Percentiles rank a stretch among this genome's conserved stretches.
Evolutionary conservation across 2,888 invertebrate species (phyloP).

Genomic region (Formica aserva): DNA sequence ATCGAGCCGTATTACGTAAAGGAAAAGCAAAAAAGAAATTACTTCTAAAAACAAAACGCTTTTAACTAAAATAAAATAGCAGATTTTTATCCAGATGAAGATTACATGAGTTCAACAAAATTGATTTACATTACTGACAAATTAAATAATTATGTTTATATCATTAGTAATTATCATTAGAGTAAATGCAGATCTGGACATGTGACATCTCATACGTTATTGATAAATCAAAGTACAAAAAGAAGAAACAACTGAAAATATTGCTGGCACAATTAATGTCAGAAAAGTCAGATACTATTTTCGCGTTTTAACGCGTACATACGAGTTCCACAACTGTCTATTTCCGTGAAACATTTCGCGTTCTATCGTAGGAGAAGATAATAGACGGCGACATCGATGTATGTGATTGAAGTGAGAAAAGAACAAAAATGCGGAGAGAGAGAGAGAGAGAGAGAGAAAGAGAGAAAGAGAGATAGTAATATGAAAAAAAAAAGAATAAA

Average conservation of each 20-base stretch:
- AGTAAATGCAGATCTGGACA: not conserved
- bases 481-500: not conserved
- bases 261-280: constrained; percentile 9
- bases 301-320: constrained; percentile 45
- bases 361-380: constrained; percentile 14
- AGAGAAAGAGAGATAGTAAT: not conserved
- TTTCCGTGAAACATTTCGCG: constrained; percentile 43
- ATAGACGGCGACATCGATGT: not conserved
- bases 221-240: constrained; percentile 6
- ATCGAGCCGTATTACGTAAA: not conserved
- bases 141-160: not conserved
- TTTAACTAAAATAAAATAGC: not conserved
- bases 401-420: not conserved
- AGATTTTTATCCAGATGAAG: not conserved
- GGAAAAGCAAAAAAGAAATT: not conserved
- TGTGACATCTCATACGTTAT: not conserved
- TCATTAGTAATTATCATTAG: not conserved
- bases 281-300: constrained; percentile 44
- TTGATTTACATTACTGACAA: not conserved
- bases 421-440: not conserved
- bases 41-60: not conserved
- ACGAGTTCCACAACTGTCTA: constrained; percentile 55
- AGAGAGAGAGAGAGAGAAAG: not conserved
- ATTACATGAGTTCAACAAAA: not conserved
- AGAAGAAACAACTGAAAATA: not conserved